phyloP scores from a whole-genome alignment of 2,113 vertebrate species.

The Pithys albifrons region DNA sequence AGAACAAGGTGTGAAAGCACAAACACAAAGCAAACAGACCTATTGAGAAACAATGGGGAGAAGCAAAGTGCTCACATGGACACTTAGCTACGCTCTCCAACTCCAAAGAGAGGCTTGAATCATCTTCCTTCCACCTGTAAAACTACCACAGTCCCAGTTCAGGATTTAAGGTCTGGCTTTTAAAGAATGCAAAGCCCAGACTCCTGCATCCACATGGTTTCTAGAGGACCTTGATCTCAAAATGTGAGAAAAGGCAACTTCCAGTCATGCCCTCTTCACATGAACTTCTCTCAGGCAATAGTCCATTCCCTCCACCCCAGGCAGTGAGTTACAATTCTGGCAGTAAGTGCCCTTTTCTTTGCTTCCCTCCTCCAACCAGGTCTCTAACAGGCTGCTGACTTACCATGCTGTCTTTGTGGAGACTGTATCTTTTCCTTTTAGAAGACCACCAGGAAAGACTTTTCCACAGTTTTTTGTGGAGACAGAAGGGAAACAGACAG shows the following conservation, averaged over 20 bases:
- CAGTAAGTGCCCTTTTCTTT: not conserved
- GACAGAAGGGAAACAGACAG: not conserved
- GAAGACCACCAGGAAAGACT: not conserved
- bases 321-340: not conserved
- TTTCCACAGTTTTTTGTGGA: not conserved
- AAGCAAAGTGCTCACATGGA: not conserved
- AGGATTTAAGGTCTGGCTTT: not conserved
- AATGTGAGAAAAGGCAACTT: not conserved
- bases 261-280: not conserved
- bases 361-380: not conserved
- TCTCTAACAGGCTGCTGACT: not conserved
- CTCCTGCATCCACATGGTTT: not conserved
- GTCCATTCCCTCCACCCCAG: not conserved
- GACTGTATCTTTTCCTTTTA: not conserved
- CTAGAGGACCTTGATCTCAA: not conserved
- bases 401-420: not conserved
- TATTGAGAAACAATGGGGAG: not conserved
- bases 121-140: not conserved
- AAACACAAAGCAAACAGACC: not conserved
- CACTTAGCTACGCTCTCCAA: not conserved
- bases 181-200: not conserved
- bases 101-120: not conserved
- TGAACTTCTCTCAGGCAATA: not conserved
- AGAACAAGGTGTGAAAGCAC: fast-evolving
- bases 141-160: not conserved